Evolutionary conservation across 2,797 vertebrate species (phyloP), one percentile per base, ranked within the genome.

Genomic region (Myotis planiceps): DNA sequence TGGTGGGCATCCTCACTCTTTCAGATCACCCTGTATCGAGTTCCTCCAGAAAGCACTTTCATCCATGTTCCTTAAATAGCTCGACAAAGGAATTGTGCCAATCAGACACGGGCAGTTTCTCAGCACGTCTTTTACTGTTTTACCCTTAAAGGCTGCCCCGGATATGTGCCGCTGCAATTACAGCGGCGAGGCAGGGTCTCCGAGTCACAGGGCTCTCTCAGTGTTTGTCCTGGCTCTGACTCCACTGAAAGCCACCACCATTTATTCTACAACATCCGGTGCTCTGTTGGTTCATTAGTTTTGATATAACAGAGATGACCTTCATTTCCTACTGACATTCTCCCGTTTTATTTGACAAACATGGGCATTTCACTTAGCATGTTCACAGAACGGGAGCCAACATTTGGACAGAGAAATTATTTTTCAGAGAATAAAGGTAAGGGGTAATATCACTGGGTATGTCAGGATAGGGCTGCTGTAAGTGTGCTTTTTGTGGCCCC

Each of bases 241-340:
- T 55, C 16, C 90, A 23, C 63, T 78, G 19, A 92, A 93, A 85
- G 65, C 12, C n/a, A 78, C 65, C 32, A 45, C 29, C 21, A n/a
- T 88, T 76, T 68, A 53, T 80, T 76, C 74, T 71, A 19, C 0
- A 49, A 9, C 53, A 68, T 60, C 34, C 65, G n/a, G 80, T 49
- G 81, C 37, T 45, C 42, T 85, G 32, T 34, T 74, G 32, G 78
- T 58, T 80, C 34, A 29, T 19, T 88, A 21, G 55, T 85, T 79
- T 92, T 79, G 15, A 58, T 76, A 63, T 84, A 89, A 69, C 83
- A 93, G 82, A 90, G 42, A 79, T 83, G 76, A 90, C 27, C 68
- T 92, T 92, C 42, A 68, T 88, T 92, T 92, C 66, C 65, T 55
- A 63, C 23, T 58, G 32, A 45, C 8, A 42, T 39, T 63, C 60